Percentiles rank a stretch among this genome's conserved stretches.
Evolutionary conservation across 2,888 invertebrate genomes (phyloP).

Genomic region (Silvanus unidentatus): DNA sequence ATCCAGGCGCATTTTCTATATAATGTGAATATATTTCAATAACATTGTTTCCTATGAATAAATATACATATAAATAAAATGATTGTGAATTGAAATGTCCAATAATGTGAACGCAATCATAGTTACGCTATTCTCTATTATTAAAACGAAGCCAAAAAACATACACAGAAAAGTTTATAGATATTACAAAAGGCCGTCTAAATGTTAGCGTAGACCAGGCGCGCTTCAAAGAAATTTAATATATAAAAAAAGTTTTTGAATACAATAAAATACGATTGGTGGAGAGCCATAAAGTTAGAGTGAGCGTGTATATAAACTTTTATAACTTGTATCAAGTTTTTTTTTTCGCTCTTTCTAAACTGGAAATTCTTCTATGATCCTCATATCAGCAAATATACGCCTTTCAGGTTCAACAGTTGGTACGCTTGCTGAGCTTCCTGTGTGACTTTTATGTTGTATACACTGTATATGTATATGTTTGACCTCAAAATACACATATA

Average conservation of each 20-base stretch:
- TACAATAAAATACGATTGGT: slow-evolving; percentile 19
- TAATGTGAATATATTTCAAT: no score
- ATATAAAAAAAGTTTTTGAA: slow-evolving; percentile 19
- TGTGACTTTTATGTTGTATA: background rate
- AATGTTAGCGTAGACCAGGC: no score
- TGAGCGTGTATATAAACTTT: slow-evolving; percentile 12
- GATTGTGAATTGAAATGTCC: no score
- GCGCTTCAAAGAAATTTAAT: slow-evolving; percentile 17
- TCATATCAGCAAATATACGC: slow-evolving; percentile 14
- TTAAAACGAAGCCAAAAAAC: no score
- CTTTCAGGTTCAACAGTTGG: slow-evolving; percentile 17
- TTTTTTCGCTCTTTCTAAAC: slow-evolving; percentile 5
- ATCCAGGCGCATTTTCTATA: no score
- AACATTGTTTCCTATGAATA: no score
- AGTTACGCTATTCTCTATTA: no score
- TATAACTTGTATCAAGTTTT: slow-evolving; percentile 20
- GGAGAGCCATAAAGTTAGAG: slow-evolving; percentile 14
- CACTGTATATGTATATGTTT: slow-evolving; percentile 8
- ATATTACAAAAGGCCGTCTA: background rate
- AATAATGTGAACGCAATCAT: no score
- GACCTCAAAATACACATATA: slow-evolving; percentile 7
- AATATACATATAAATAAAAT: no score
- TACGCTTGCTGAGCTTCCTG: background rate
- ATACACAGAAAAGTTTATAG: background rate
- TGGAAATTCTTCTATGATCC: slow-evolving; percentile 16